These are phyloP conservation scores for Nothocercus nigrocapillus DNA, from an alignment of 2,113 vertebrate genomes.

Conservation along the genomic window DNA sequence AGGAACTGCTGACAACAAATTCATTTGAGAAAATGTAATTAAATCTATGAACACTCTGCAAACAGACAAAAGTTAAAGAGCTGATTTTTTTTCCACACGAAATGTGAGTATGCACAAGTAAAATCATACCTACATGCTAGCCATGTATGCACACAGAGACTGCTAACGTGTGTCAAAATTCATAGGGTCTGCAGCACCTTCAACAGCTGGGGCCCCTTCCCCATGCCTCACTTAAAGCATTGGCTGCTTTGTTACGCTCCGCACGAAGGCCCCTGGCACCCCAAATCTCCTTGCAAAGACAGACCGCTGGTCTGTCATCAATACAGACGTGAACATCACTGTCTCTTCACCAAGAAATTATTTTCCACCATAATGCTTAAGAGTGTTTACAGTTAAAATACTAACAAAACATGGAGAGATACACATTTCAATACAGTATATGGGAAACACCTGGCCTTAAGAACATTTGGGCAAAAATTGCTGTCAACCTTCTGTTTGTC, in stretches of 20 bases:
- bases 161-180: neutral
- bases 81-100: neutral
- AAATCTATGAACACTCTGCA: neutral
- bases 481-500: slow-evolving; percentile 71
- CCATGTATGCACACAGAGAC: neutral
- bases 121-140: neutral
- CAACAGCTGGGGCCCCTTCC: neutral
- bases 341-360: neutral
- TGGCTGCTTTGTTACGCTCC: neutral
- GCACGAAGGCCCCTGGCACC: neutral
- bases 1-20: neutral
- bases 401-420: neutral
- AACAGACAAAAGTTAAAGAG: neutral
- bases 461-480: neutral
- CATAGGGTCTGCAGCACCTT: neutral
- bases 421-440: slow-evolving; percentile 44
- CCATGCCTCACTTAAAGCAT: neutral
- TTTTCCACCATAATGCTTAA: neutral
- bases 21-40: neutral
- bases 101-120: neutral
- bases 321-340: neutral
- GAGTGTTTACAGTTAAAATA: slow-evolving; percentile 32
- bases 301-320: neutral
- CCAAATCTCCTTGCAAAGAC: neutral
- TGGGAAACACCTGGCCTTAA: slow-evolving; percentile 70